A percentile compares a stretch with the other conserved stretches of the same genome.
Evolutionary conservation across 35 echinoderm and acorn worm genomes (phyloP).

Genomic region (Eucidaris tribuloides): DNA sequence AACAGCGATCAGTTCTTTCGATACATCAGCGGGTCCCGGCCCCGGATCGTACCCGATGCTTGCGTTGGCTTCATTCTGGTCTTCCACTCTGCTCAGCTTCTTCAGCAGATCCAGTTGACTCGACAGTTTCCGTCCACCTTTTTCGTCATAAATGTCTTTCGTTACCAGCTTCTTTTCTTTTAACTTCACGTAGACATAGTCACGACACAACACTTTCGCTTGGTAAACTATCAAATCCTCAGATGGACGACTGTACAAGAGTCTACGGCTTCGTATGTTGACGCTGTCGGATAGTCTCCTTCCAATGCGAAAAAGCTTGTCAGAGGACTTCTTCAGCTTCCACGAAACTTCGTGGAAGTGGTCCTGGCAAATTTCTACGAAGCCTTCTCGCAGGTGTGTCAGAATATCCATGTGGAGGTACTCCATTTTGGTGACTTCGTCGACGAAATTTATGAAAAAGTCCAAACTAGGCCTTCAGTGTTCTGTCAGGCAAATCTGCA

Average conservation of each 20-base stretch:
- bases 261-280: conserved; percentile 7
- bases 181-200: conserved; percentile 38
- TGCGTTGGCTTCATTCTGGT: no score
- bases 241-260: conserved; percentile 15
- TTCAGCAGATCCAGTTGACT: neutral
- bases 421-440: no score
- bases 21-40: conserved; percentile 30
- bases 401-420: neutral
- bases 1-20: conserved; percentile 40
- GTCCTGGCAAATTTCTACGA: neutral
- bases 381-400: neutral
- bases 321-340: neutral
- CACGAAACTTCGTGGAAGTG: neutral
- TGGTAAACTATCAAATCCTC: conserved; percentile 50
- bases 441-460: no score
- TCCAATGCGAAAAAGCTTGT: neutral
- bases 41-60: neutral
- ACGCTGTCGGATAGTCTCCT: neutral
- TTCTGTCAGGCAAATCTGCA: no score
- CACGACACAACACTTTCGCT: conserved; percentile 36
- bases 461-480: no score
- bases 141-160: conserved; percentile 24
- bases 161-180: conserved; percentile 32
- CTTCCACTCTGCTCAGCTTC: neutral
- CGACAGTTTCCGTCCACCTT: neutral